These are phyloP conservation scores for Homarus americanus DNA, from an alignment of 1,140 invertebrate genomes.

Conservation along the genomic window DNA sequence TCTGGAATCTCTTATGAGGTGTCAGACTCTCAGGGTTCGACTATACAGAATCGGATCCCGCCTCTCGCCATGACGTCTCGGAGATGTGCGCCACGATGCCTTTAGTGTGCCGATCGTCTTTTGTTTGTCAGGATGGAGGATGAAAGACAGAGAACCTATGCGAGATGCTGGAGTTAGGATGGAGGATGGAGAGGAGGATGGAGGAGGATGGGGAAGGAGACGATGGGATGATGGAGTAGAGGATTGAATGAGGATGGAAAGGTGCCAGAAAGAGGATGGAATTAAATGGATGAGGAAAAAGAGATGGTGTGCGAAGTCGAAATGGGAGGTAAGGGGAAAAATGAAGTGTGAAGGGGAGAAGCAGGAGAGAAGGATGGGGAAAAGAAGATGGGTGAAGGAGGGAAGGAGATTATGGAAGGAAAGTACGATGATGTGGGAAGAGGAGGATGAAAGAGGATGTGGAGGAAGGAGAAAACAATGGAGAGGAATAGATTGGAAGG, in stretches of 20 bases:
- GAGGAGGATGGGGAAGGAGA: background rate
- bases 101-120: background rate
- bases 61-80: background rate
- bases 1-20: too few species aligned
- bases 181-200: background rate
- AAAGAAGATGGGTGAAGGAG: too few species aligned
- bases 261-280: background rate
- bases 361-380: too few species aligned
- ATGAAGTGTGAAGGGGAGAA: too few species aligned
- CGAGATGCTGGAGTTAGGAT: background rate
- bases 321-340: background rate
- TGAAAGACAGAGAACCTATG: background rate
- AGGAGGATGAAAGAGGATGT: too few species aligned
- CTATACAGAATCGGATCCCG: constrained; percentile 8
- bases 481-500: too few species aligned
- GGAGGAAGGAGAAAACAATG: too few species aligned
- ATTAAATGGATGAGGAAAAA: background rate
- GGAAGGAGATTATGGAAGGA: too few species aligned
- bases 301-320: background rate
- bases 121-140: constrained; percentile 11
- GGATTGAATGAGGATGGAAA: background rate
- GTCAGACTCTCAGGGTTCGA: background rate
- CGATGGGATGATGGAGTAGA: background rate
- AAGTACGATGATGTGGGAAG: too few species aligned
- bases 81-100: constrained; percentile 7